A percentile compares a stretch with the other conserved stretches of the same genome.
phyloP scores from a whole-genome alignment of 1,140 invertebrate species.

The Episyrphus balteatus region DNA sequence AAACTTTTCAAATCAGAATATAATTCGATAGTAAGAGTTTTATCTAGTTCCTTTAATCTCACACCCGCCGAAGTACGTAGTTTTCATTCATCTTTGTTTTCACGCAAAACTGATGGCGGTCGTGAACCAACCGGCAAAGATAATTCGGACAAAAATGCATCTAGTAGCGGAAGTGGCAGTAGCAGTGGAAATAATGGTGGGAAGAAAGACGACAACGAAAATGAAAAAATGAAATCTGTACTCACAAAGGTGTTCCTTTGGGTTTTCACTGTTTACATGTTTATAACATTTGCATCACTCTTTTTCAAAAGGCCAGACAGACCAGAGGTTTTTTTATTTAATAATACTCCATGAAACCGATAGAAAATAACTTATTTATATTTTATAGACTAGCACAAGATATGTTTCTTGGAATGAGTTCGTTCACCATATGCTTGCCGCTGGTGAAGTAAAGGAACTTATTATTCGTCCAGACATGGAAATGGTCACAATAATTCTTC shows the following conservation, averaged over 20 bases:
- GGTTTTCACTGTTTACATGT: slow-evolving; percentile 62
- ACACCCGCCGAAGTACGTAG: slow-evolving; percentile 16
- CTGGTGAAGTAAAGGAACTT: slow-evolving; percentile 84
- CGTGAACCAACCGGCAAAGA: neutral
- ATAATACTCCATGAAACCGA: slow-evolving; percentile 4
- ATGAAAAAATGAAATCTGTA: slow-evolving; percentile 53
- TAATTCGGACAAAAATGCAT: neutral
- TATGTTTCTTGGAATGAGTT: slow-evolving; percentile 95
- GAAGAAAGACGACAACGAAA: slow-evolving; percentile 48
- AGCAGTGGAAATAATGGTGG: slow-evolving; percentile 23
- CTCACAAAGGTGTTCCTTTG: slow-evolving; percentile 62
- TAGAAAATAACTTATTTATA: slow-evolving; percentile 2
- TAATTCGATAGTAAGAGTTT: slow-evolving; percentile 32
- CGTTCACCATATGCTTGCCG: slow-evolving; percentile 80
- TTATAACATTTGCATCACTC: slow-evolving; percentile 54
- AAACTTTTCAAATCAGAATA: slow-evolving; percentile 39
- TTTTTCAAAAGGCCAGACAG: slow-evolving; percentile 62
- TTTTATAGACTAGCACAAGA: slow-evolving; percentile 28
- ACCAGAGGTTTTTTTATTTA: slow-evolving; percentile 56
- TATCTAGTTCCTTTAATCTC: slow-evolving; percentile 25
- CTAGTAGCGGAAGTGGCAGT: slow-evolving; percentile 2
- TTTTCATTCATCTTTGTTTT: slow-evolving; percentile 13
- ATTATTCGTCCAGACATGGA: slow-evolving; percentile 73
- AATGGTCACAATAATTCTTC: slow-evolving; percentile 69
- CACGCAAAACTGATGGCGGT: slow-evolving; percentile 21